A percentile compares a stretch with the other conserved stretches of the same genome.
phyloP scores from a whole-genome alignment of 1,140 invertebrate species.

The Acromyrmex charruanus region DNA sequence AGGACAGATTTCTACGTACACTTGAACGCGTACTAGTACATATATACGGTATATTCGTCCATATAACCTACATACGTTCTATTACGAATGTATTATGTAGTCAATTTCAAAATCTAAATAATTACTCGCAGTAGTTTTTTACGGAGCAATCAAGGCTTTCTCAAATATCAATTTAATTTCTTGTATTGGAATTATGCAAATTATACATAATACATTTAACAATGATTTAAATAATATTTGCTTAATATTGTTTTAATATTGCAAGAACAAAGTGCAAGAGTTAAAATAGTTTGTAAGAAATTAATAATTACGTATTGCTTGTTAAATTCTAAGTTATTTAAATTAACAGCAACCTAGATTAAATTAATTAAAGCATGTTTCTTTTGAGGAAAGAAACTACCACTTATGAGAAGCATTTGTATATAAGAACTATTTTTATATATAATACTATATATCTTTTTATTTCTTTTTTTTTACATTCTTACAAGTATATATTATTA shows the following conservation, averaged over 20 bases:
- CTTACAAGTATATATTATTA: background rate
- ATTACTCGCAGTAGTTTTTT: background rate
- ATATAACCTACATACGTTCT: background rate
- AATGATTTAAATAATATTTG: background rate
- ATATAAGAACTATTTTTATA: background rate
- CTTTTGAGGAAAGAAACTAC: background rate
- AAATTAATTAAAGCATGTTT: background rate
- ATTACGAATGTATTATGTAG: background rate
- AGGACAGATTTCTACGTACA: constrained; percentile 65
- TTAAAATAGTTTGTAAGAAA: background rate
- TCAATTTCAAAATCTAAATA: background rate
- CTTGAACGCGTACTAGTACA: constrained; percentile 16
- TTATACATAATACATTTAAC: background rate
- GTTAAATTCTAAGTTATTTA: background rate
- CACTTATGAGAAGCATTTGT: background rate
- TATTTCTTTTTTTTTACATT: background rate
- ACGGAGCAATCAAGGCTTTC: background rate
- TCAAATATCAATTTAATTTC: constrained; percentile 4
- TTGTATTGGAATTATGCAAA: background rate
- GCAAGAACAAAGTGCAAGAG: background rate
- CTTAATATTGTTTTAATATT: constrained; percentile 1
- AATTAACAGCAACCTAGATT: background rate
- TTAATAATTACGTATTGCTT: background rate
- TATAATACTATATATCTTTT: background rate
- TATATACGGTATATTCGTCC: background rate